These are phyloP conservation scores for Tolmerus cingulatus DNA, from an alignment of 2,888 invertebrate species.

Conservation along the genomic window DNA sequence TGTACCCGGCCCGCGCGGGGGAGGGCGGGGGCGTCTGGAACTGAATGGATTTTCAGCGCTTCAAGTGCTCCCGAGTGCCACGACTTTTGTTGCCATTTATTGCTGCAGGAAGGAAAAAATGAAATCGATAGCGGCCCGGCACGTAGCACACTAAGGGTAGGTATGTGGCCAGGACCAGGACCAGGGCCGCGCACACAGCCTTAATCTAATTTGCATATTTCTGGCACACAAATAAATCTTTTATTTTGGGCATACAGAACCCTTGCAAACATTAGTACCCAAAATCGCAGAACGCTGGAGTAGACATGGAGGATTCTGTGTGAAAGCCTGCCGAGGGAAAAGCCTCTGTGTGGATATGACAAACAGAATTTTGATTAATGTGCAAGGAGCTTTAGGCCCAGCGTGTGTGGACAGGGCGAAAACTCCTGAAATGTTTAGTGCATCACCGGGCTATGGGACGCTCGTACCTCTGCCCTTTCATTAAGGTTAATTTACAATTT, in stretches of 20 bases:
- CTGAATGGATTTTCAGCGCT: conserved; percentile 14
- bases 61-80: conserved; percentile 21
- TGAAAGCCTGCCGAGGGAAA: not conserved
- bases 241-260: conserved; percentile 34
- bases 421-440: not conserved
- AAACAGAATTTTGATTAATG: conserved; percentile 42
- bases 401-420: not conserved
- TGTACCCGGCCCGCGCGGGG: not conserved
- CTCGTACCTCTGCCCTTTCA: not conserved
- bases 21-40: not conserved
- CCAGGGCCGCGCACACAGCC: conserved; percentile 14
- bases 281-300: conserved; percentile 11
- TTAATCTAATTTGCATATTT: conserved; percentile 42
- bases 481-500: not conserved
- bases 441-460: not conserved
- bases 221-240: conserved; percentile 41
- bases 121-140: conserved; percentile 24
- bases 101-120: conserved; percentile 31
- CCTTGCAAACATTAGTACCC: conserved; percentile 31
- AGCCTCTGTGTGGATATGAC: conserved; percentile 30
- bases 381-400: not conserved
- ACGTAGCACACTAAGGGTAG: not conserved
- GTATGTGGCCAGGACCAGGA: not conserved
- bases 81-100: conserved; percentile 31
- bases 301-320: conserved; percentile 5